Percentiles rank a stretch among this genome's conserved stretches.
phyloP scores from a whole-genome alignment of 2,888 invertebrate species.

The Aproaerema taeniolella region DNA sequence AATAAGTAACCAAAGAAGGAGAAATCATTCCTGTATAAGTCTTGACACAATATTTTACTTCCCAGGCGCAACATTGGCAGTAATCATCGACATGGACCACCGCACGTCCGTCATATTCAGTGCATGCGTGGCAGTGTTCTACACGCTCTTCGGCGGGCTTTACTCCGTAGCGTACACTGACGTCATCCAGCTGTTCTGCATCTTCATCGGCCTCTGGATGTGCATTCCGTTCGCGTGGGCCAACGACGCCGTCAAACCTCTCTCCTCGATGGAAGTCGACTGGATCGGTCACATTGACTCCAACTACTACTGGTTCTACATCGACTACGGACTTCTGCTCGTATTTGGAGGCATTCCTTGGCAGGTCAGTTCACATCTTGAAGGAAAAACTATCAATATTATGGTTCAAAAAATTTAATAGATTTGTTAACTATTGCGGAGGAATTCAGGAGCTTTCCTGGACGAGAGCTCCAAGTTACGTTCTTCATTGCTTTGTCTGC shows the following conservation, averaged over 20 bases:
- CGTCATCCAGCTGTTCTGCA: constrained; percentile 98
- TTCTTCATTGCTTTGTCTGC: no score
- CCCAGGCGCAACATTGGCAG: constrained; percentile 94
- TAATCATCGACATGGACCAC: constrained; percentile 97
- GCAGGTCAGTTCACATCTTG: constrained; percentile 87
- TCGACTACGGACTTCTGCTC: constrained; percentile 92
- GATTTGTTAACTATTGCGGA: no score
- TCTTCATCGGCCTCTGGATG: constrained; percentile 98
- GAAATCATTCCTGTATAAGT: no score
- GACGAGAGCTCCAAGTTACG: no score
- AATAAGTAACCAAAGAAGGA: no score
- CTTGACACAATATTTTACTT: no score
- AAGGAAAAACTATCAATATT: no score
- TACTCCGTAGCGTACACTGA: constrained; percentile 99
- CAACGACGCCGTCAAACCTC: constrained; percentile 89
- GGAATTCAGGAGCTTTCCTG: no score
- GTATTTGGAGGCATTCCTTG: constrained; percentile 98
- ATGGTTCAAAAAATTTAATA: no score
- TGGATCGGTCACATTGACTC: constrained; percentile 91
- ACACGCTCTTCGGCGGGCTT: constrained; percentile 97
- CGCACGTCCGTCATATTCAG: constrained; percentile 95
- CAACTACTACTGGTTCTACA: constrained; percentile 86
- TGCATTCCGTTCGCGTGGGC: constrained; percentile 97
- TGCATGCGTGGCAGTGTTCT: constrained; percentile 97
- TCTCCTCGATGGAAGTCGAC: constrained; percentile 89